Conservation (phyloP, 2,888 invertebrate species). For the Imbricaverruca yamaguchii region DNA sequence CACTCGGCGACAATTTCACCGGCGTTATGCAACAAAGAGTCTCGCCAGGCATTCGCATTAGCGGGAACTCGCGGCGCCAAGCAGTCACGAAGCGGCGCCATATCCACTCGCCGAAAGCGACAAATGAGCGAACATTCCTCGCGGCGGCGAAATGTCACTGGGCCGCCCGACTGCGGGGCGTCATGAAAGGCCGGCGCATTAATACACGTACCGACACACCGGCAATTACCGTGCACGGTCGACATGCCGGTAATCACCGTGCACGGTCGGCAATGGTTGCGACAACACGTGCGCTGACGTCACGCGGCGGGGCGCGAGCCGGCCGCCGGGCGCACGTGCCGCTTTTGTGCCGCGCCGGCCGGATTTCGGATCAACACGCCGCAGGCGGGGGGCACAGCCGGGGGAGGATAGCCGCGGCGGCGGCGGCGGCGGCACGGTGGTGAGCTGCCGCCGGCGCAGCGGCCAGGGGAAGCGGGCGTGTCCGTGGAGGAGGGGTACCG, state of each 20-base stretch:
- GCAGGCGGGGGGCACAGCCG: too few relatives aligned
- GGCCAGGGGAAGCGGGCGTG: not conserved
- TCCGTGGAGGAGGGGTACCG: too few relatives aligned
- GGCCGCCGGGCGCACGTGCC: not conserved
- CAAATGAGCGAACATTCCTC: not conserved
- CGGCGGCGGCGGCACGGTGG: not conserved
- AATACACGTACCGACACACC: not conserved
- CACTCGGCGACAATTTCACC: too few relatives aligned
- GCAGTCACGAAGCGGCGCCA: not conserved
- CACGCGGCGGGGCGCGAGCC: not conserved
- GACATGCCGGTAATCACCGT: not conserved
- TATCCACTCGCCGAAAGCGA: not conserved
- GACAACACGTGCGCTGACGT: constrained; percentile 6
- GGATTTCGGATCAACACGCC: not conserved
- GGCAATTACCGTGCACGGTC: not conserved
- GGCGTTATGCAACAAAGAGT: not conserved
- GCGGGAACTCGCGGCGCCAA: not conserved
- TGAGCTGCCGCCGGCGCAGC: not conserved
- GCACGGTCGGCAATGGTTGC: not conserved
- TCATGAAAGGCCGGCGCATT: not conserved
- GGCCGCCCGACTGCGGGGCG: not conserved
- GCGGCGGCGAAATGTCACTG: too few relatives aligned
- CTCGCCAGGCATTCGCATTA: not conserved
- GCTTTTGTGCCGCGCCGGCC: not conserved
- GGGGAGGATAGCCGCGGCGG: not conserved